phyloP scores from a whole-genome alignment of 2,113 vertebrate species.

The Psittacara wagleri region DNA sequence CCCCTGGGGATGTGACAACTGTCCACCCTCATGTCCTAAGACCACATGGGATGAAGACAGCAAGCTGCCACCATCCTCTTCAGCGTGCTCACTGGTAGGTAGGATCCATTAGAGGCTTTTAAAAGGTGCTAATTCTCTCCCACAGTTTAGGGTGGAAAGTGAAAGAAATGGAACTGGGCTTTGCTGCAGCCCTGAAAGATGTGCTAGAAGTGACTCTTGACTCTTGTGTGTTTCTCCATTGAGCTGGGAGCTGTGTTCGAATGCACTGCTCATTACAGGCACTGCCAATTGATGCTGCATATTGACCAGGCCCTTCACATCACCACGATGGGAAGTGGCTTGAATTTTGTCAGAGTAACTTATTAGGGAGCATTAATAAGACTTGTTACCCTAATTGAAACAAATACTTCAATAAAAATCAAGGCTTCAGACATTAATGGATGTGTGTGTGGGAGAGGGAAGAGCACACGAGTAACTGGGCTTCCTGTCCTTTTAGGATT shows the following conservation, averaged over 20 bases:
- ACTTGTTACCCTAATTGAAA: conserved; percentile 26
- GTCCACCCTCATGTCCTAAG: background rate
- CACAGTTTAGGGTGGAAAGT: background rate
- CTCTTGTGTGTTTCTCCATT: background rate
- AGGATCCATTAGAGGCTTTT: background rate
- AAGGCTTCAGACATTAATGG: conserved; percentile 82
- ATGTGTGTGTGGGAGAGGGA: conserved; percentile 72
- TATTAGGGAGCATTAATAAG: conserved; percentile 27
- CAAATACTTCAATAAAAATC: conserved; percentile 78
- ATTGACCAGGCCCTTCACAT: background rate
- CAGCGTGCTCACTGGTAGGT: fast-evolving
- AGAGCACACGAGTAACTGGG: conserved; percentile 74
- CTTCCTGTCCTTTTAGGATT: conserved; percentile 79
- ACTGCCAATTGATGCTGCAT: background rate
- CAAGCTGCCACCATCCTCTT: background rate
- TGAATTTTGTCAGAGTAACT: background rate
- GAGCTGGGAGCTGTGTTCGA: background rate
- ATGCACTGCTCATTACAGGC: background rate
- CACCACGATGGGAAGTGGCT: background rate
- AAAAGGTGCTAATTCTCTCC: background rate
- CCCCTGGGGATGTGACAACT: background rate
- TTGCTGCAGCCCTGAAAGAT: background rate
- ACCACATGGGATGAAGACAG: background rate
- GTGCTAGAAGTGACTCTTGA: background rate
- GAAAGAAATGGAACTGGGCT: background rate